These are phyloP conservation scores for Microcaecilia unicolor DNA, from an alignment of 2,797 vertebrate genomes.

Conservation along the genomic window DNA sequence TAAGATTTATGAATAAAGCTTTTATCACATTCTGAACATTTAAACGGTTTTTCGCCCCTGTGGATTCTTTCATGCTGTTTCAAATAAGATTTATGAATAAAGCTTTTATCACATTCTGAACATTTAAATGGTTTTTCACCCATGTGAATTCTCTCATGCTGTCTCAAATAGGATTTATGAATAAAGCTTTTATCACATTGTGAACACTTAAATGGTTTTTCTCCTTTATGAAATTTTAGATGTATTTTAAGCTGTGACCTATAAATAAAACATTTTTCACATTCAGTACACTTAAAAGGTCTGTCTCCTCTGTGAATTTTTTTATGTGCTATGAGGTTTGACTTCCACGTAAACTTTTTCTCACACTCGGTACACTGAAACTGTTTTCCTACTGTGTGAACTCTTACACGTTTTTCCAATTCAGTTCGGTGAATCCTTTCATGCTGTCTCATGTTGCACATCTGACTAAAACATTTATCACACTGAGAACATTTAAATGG, in stretches of 20 bases:
- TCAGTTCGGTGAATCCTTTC: conserved; percentile 17
- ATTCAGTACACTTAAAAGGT: conserved; percentile 32
- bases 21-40: too few species aligned
- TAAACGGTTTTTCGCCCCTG: too few species aligned
- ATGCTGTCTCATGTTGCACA: conserved; percentile 12
- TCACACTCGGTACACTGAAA: conserved; percentile 26
- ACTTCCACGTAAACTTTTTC: conserved; percentile 19
- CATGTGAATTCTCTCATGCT: too few species aligned
- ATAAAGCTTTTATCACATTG: too few species aligned
- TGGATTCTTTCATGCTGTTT: too few species aligned
- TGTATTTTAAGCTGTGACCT: conserved; percentile 23
- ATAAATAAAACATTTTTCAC: conserved; percentile 35
- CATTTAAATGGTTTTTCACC: too few species aligned
- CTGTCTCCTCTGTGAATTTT: conserved; percentile 32
- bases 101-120: too few species aligned
- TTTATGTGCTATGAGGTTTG: conserved; percentile 31
- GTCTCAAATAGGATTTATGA: too few species aligned
- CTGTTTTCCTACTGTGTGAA: conserved; percentile 5
- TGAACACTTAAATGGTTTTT: too few species aligned
- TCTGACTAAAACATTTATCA: conserved; percentile 12
- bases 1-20: too few species aligned
- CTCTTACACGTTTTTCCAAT: too few species aligned
- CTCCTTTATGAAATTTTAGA: conserved; percentile 32
- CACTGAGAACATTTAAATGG: conserved; percentile 6
- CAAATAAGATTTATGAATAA: too few species aligned